Conservation (phyloP, 2,888 invertebrate genomes). For the Lypha dubia region DNA sequence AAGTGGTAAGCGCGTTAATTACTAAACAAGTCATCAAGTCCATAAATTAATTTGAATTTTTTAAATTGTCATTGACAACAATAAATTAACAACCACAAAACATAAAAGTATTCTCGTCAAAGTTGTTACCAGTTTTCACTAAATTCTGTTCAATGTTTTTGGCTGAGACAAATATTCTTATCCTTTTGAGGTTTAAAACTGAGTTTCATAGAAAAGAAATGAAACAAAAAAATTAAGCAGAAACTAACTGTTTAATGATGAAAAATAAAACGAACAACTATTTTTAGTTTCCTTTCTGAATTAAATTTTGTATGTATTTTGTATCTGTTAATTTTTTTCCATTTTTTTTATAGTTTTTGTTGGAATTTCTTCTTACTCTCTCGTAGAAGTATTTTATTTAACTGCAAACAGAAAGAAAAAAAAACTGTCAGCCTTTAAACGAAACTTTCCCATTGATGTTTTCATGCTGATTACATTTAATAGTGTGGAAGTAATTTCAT, state of each 20-base stretch:
- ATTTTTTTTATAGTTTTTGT: background rate
- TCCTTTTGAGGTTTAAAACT: constrained; percentile 40
- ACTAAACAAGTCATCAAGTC: no score
- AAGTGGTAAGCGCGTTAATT: no score
- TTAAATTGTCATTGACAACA: no score
- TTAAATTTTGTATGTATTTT: constrained; percentile 19
- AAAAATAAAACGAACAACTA: constrained; percentile 19
- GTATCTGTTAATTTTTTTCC: constrained; percentile 7
- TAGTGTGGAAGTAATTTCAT: constrained; percentile 72
- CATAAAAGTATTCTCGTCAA: background rate
- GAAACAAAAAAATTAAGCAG: constrained; percentile 12
- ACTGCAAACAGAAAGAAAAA: constrained; percentile 42
- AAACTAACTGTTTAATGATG: constrained; percentile 54
- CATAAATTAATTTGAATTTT: no score
- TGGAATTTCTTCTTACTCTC: constrained; percentile 22
- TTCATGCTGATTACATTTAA: constrained; percentile 69
- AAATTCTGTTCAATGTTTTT: no score
- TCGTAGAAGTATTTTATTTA: constrained; percentile 46
- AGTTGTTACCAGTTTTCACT: no score
- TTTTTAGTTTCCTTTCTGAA: constrained; percentile 43
- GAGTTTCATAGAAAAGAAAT: background rate
- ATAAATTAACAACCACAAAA: no score
- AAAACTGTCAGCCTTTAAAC: constrained; percentile 47
- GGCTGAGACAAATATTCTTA: background rate
- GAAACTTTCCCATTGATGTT: constrained; percentile 71